phyloP scores from a whole-genome alignment of 2,113 vertebrate genomes.

The Neomonachus schauinslandi region DNA sequence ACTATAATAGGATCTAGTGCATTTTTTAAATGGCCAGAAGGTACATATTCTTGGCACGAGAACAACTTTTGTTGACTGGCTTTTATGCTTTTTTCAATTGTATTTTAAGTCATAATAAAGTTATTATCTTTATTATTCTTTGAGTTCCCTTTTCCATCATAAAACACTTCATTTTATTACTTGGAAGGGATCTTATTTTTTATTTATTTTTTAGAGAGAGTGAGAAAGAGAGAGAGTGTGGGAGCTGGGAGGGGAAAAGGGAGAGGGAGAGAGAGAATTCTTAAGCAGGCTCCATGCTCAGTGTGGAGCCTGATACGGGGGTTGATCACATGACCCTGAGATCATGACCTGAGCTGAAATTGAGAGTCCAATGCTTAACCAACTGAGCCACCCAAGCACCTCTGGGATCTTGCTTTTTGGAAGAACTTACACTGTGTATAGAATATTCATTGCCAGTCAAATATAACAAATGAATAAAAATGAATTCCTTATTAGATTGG shows the following conservation, averaged over 20 bases:
- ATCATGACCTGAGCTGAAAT: background rate
- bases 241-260: background rate
- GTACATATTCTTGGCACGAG: background rate
- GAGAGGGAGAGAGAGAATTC: background rate
- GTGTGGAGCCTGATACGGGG: background rate
- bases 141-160: background rate
- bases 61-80: background rate
- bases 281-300: background rate
- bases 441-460: background rate
- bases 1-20: background rate
- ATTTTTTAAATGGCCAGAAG: constrained; percentile 2
- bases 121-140: background rate
- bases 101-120: background rate
- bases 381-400: background rate
- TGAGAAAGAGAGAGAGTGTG: background rate
- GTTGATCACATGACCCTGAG: background rate
- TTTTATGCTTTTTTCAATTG: background rate
- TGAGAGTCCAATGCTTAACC: background rate
- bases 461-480: background rate
- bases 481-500: background rate
- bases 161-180: background rate
- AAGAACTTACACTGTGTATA: background rate
- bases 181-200: background rate
- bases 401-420: background rate
- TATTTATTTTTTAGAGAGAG: background rate